Conservation (phyloP, 2,888 invertebrate genomes). For the Callyntrura sp. region DNA sequence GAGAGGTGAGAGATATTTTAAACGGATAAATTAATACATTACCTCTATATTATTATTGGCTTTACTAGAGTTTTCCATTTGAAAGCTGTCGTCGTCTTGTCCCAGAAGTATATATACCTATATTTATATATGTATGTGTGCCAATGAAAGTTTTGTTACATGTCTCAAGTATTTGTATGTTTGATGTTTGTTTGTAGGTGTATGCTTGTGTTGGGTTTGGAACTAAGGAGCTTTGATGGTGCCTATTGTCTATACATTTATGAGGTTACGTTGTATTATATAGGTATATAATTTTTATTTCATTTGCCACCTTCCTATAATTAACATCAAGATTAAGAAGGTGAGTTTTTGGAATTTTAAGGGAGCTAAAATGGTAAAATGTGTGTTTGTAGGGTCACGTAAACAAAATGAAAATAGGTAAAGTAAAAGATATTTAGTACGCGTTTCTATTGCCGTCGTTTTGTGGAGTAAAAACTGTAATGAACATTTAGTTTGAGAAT, state of each 20-base stretch:
- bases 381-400: not conserved
- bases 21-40: slow-evolving; percentile 76
- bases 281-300: slow-evolving; percentile 38
- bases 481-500: slow-evolving; percentile 51
- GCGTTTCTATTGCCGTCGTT: not conserved
- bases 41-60: slow-evolving; percentile 33
- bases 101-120: slow-evolving; percentile 12
- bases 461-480: slow-evolving; percentile 43
- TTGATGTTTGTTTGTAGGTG: too few species aligned
- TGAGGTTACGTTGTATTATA: slow-evolving; percentile 13
- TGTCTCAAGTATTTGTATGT: too few species aligned
- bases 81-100: slow-evolving; percentile 76
- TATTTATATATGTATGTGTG: not conserved
- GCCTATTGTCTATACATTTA: not conserved
- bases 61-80: slow-evolving; percentile 77
- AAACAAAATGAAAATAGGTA: slow-evolving; percentile 4
- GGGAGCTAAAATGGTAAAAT: slow-evolving; percentile 45
- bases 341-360: slow-evolving; percentile 46
- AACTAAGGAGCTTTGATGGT: not conserved
- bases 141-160: not conserved
- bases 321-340: slow-evolving; percentile 61
- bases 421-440: slow-evolving; percentile 8
- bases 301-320: slow-evolving; percentile 62
- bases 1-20: slow-evolving; percentile 63
- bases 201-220: too few species aligned